Percentiles rank a stretch among this genome's conserved stretches.
Evolutionary conservation across 2,888 invertebrate genomes (phyloP).

Genomic region (Tenthredo notha): DNA sequence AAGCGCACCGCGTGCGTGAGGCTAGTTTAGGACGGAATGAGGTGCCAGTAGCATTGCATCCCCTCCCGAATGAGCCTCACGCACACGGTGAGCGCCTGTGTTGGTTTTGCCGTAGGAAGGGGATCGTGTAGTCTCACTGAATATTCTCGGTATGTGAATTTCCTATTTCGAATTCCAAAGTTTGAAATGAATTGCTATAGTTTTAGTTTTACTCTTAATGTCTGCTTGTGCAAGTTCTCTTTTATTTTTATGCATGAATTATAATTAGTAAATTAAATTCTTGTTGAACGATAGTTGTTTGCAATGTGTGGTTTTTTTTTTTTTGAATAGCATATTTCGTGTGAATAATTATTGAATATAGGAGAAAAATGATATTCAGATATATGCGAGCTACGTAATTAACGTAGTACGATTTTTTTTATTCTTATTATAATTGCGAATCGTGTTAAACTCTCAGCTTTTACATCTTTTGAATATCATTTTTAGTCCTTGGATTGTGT

Average conservation of each 20-base stretch:
- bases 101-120: no score
- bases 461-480: background rate
- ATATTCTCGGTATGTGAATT: no score
- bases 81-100: no score
- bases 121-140: no score
- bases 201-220: background rate
- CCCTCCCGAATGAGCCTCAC: no score
- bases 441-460: background rate
- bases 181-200: background rate
- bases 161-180: background rate
- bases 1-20: no score
- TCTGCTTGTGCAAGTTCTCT: background rate
- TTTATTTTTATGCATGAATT: background rate
- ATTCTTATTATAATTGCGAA: background rate
- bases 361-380: background rate
- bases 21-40: no score
- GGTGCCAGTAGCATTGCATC: no score
- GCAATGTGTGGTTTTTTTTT: background rate
- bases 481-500: background rate
- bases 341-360: background rate
- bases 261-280: no score
- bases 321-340: background rate
- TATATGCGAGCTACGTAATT: background rate
- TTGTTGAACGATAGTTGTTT: background rate
- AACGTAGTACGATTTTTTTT: background rate